Base-by-base conservation (phyloP, 2,888 invertebrate genomes). In the Anarsia innoxiella region DNA sequence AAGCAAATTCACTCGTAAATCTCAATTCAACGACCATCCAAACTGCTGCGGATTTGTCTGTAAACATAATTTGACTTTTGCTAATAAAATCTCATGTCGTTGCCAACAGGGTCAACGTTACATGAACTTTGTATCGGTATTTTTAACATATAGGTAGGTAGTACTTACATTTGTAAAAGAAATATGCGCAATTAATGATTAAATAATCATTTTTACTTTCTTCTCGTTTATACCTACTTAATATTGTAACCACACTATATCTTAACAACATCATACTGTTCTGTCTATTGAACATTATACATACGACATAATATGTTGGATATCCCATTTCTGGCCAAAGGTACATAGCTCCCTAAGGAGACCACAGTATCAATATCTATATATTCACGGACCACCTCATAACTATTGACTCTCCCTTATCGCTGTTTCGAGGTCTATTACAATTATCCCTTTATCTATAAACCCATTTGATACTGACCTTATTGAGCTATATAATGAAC, bases 331-430 rank as follows among this genome's bases (percentile, higher is more conserved):
- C 56, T 53, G 40, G 52, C 46, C 40, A 49, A 39, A 53, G 54
- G 60, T 51, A n/a, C n/a, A n/a, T n/a, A 45, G 47, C 34, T 56
- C 69, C 58, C 53, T 6, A 12, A 55, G 58, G 69, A 58, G 51
- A 46, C 39, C 59, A 62, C 58, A 53, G 56, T 56, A 59, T 55
- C 57, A 55, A 62, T 55, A 61, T 55, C 56, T 44, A 51, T 48
- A 48, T 49, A 61, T 56, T 58, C 51, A 52, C 46, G 45, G 53
- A 53, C 52, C 49, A 53, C 49, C 51, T 54, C 53, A 53, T 61
- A 57, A 63, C 64, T 63, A 55, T 51, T 30, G 50, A n/a, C n/a
- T n/a, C 51, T 59, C 64, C 65, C 66, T 47, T 34, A 56, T 37
- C 49, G 48, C 52, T 51, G 45, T 54, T 68, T 55, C 53, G 47